Evolutionary conservation across 2,888 invertebrate species (phyloP).

Genomic region (Ariolimax columbianus): DNA sequence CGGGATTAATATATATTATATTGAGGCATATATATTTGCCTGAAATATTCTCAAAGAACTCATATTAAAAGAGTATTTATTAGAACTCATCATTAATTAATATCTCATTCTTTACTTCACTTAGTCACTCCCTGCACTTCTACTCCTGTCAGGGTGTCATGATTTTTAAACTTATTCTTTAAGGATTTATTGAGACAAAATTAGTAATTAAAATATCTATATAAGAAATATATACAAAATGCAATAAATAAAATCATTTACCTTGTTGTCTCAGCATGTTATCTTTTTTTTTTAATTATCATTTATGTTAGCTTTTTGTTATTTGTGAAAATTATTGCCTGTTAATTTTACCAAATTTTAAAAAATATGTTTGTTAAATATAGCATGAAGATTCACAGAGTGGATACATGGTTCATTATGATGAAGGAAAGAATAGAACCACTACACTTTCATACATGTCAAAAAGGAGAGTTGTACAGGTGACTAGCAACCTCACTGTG

Average conservation of each 20-base stretch:
- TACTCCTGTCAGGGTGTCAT: too few relatives aligned
- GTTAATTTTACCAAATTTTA: not conserved
- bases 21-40: not conserved
- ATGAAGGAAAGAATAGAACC: too few relatives aligned
- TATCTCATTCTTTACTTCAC: not conserved
- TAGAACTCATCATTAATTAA: not conserved
- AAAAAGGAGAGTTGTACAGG: too few relatives aligned
- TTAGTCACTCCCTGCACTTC: too few relatives aligned
- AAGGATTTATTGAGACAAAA: not conserved
- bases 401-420: too few relatives aligned
- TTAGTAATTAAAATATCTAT: not conserved
- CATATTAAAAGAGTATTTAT: not conserved
- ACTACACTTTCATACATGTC: too few relatives aligned
- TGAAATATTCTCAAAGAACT: not conserved
- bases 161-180: too few relatives aligned
- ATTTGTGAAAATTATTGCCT: not conserved
- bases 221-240: not conserved
- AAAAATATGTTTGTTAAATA: not conserved
- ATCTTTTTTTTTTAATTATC: not conserved
- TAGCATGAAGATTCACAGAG: too few relatives aligned
- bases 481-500: too few relatives aligned
- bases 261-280: not conserved
- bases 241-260: not conserved
- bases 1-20: constrained; percentile 11
- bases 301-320: not conserved